Base-by-base conservation (phyloP, 2,113 vertebrate genomes). In the Rostratula benghalensis region DNA sequence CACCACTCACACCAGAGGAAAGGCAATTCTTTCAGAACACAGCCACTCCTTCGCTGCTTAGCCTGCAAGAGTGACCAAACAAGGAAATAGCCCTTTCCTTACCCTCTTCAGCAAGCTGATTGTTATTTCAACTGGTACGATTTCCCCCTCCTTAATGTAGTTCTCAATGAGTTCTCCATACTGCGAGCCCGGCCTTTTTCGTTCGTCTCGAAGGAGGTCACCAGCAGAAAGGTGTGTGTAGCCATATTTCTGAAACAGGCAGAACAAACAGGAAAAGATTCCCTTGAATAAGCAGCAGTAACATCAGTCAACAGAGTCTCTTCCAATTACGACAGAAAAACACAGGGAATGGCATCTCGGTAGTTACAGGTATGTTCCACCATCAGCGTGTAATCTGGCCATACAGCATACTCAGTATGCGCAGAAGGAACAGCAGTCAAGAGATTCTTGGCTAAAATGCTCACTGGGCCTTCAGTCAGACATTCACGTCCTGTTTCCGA, bases 141-240 rank as follows among this genome's bases (percentile, higher is more conserved):
- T 99, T 97, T 98, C 98, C 43, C 99, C 99, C 56, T 99, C 99
- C 94, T 98, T 99, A 93, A 99, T 99, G 96, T 98, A 98, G 96
- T 74, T 98, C 96, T 98, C 98, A 84, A 99, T 99, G 87, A 99
- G 99, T 94, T 99, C 98, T 73, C 99, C 99, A 51, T 95, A 98
- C 91, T 99, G 98, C 2, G 99, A 99, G 48, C 97, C 98, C 41
- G 98, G 98, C 81, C 99, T 98, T 41, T 98, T 98, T 57, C 98
- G 98, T 96, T 99, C 99, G 25, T 98, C 98, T 74, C 99, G 98
- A 92, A 99, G 98, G 59, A 99, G 98, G 96, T 99, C 99, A 46
- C 99, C 99, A 30, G 99, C 99, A 70, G 99, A 99, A 94, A 99
- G 97, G 95, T 99, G 99, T 3, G 98, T 99, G 89, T 99, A 99